Evolutionary conservation across 2,797 vertebrate species (phyloP), one percentile per base, ranked within the genome.

Genomic region (Selene dorsalis): DNA sequence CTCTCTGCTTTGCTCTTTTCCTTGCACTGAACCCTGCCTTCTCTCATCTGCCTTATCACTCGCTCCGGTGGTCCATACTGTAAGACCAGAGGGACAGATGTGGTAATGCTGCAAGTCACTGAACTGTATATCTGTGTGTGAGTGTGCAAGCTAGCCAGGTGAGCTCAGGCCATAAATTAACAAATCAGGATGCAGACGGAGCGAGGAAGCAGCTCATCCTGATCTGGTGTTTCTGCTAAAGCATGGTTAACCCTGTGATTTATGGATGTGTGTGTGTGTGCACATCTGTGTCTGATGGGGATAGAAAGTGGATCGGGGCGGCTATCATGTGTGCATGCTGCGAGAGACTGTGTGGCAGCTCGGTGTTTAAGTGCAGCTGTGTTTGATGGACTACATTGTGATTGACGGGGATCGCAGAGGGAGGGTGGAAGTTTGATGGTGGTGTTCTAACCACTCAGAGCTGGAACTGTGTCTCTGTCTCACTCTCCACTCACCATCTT

Each of bases 101-200:
- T 62, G 65, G 60, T 78, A 80, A 85, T 84, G 61, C 53, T 45
- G 52, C 60, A 74, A 82, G 66, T 30, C n/a, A 7, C 55, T 73
- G 55, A 70, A 20, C 75, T 82, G 71, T 80, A 32, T 84, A 53
- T 75, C 20, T 71, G 64, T 75, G 56, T 86, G 62, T 68, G 30
- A 52, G 65, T 57, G 63, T 73, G 50, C 47, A 65, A 61, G 72
- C 65, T 62, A 73, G 59, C 72, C 70, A 84, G 84, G 84, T 86
- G 88, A 90, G 81, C 77, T 87, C 81, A 88, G 84, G 89, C 90
- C 71, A 87, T 92, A 92, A 93, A 92, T 92, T 45, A 89, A 82
- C 79, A 87, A 90, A 91, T 93, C 82, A 87, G 83, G 69, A 87
- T 85, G 72, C 72, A 88, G 79, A 74, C 66, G 3, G 79, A 76